A percentile compares a stretch with the other conserved stretches of the same genome.
Evolutionary conservation across 2,113 vertebrate genomes (phyloP).

Genomic region (Sinocyclocheilus maitianheensis): DNA sequence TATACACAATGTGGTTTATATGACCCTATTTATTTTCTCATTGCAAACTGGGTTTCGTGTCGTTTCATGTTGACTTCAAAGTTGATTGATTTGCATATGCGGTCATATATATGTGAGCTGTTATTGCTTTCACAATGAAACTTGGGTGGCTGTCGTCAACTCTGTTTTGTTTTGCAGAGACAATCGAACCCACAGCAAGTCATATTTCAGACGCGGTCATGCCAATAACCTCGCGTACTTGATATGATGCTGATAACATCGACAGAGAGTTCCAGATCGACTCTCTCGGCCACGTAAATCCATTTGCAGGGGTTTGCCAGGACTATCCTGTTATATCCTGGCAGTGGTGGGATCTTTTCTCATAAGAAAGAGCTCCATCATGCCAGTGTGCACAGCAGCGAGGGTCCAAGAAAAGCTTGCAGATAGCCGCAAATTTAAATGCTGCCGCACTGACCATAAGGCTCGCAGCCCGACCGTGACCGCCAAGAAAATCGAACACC

Average conservation of each 20-base stretch:
- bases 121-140: slow-evolving; percentile 8
- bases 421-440: slow-evolving; percentile 73
- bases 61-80: slow-evolving; percentile 1
- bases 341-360: not conserved
- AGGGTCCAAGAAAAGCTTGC: slow-evolving; percentile 69
- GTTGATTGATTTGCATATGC: slow-evolving; percentile 14
- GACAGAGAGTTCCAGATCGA: not conserved
- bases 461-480: slow-evolving; percentile 61
- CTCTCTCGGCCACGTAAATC: not conserved
- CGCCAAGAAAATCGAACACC: slow-evolving; percentile 71
- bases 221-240: not conserved
- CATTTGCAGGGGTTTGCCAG: slow-evolving; percentile 11
- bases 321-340: slow-evolving; percentile 5
- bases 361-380: slow-evolving; percentile 55
- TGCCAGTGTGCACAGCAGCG: slow-evolving; percentile 66
- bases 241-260: not conserved
- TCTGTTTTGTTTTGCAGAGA: not conserved
- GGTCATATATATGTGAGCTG: not conserved
- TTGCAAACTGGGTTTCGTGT: not conserved
- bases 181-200: not conserved
- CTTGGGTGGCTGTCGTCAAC: slow-evolving; percentile 15
- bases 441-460: slow-evolving; percentile 66
- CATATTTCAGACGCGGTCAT: not conserved
- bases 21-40: not conserved
- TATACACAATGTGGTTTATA: not conserved